Evolutionary conservation across 2,888 invertebrate species (phyloP).

Genomic region (Blera fallax): DNA sequence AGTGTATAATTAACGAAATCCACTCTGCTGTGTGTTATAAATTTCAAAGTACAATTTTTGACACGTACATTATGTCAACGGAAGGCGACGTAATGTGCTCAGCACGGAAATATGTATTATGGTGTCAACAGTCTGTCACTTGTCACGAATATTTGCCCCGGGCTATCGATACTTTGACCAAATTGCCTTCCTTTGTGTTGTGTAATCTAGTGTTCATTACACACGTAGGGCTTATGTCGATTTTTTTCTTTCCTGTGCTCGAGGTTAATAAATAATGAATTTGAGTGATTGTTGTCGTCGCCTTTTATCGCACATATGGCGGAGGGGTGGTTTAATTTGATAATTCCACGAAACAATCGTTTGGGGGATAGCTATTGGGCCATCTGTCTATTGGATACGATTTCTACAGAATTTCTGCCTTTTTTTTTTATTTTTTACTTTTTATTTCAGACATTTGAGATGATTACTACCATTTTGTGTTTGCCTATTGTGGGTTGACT

Average conservation of each 20-base stretch:
- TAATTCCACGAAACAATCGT: constrained; percentile 2
- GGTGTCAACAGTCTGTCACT: constrained; percentile 35
- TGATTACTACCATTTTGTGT: neutral
- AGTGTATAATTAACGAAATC: neutral
- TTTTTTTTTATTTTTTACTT: neutral
- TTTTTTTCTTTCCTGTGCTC: neutral
- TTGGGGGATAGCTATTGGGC: neutral
- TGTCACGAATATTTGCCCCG: neutral
- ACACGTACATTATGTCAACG: neutral
- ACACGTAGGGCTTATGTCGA: neutral
- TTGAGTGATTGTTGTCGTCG: constrained; percentile 4
- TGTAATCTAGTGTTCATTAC: neutral
- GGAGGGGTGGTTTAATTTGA: neutral
- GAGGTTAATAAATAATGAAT: constrained; percentile 34
- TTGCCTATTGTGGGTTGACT: neutral
- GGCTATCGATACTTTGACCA: constrained; percentile 11
- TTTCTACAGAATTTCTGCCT: neutral
- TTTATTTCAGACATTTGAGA: neutral
- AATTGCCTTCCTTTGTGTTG: neutral
- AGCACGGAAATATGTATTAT: neutral
- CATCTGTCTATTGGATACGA: neutral
- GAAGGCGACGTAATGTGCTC: neutral
- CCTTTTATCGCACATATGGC: neutral
- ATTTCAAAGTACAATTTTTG: constrained; percentile 12
- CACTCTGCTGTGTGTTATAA: neutral